Evolutionary conservation across 2,888 invertebrate species (phyloP).

Genomic region (Zaprionus lineosus): DNA sequence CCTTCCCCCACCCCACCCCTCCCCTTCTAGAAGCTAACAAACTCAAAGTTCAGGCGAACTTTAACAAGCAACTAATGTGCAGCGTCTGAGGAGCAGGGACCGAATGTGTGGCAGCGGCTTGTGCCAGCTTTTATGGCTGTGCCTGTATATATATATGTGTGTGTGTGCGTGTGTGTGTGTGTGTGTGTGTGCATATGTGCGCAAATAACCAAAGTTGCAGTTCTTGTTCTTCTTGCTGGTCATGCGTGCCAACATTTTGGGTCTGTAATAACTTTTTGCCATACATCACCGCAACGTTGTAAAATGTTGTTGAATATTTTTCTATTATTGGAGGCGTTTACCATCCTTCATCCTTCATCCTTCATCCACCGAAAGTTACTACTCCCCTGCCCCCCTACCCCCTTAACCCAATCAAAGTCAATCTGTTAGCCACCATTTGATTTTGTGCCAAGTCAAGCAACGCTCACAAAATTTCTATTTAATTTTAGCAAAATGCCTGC

Average conservation of each 20-base stretch:
- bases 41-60: conserved; percentile 40
- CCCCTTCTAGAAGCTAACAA: background rate
- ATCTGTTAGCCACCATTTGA: conserved; percentile 23
- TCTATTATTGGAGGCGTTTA: conserved; percentile 59
- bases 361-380: background rate
- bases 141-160: conserved; percentile 16
- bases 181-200: conserved; percentile 15
- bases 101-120: background rate
- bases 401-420: conserved; percentile 7
- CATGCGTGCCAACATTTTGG: conserved; percentile 56
- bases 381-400: background rate
- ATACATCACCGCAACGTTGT: conserved; percentile 72
- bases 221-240: conserved; percentile 17
- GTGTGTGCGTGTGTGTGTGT: conserved; percentile 17
- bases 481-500: conserved; percentile 59
- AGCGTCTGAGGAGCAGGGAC: background rate
- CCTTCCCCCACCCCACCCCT: background rate
- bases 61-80: conserved; percentile 53
- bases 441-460: conserved; percentile 18
- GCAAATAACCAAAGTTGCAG: conserved; percentile 8
- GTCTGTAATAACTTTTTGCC: conserved; percentile 49
- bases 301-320: conserved; percentile 73
- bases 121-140: conserved; percentile 28
- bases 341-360: background rate
- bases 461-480: conserved; percentile 40